Evolutionary conservation across 2,797 vertebrate species (phyloP).

Genomic region (Sebastes baramenuke): DNA sequence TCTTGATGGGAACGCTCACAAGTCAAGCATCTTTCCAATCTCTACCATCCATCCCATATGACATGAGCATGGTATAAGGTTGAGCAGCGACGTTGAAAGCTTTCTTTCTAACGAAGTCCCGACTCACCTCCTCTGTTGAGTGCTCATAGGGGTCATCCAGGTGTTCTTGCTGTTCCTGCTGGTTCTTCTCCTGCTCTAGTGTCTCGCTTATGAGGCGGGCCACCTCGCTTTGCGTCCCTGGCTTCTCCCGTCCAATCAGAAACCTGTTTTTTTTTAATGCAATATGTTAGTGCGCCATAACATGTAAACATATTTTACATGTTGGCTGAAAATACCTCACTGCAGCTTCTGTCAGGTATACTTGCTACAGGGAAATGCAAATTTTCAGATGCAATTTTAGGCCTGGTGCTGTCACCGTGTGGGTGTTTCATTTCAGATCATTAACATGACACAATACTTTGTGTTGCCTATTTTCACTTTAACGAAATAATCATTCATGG

Average conservation of each 20-base stretch:
- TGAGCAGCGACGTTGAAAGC: background rate
- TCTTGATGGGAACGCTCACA: background rate
- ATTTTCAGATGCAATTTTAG: conserved; percentile 13
- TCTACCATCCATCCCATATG: background rate
- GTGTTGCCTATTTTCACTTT: background rate
- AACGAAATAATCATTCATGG: background rate
- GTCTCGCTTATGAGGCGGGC: conserved; percentile 94
- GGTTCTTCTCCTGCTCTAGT: conserved; percentile 91
- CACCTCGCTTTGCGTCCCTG: conserved; percentile 92
- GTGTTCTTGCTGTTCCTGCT: conserved; percentile 80
- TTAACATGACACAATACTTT: conserved; percentile 24
- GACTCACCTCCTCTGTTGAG: conserved; percentile 86
- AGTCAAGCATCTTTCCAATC: background rate
- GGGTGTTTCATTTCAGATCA: conserved; percentile 52
- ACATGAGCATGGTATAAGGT: background rate
- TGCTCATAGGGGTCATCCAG: conserved; percentile 88
- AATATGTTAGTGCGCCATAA: background rate
- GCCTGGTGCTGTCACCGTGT: background rate
- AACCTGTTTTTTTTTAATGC: conserved; percentile 78
- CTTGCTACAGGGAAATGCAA: conserved; percentile 26
- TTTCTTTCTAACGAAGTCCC: background rate
- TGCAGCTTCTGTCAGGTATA: background rate
- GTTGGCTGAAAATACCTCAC: background rate
- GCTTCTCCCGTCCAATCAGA: conserved; percentile 93
- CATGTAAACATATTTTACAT: conserved; percentile 1